Evolutionary conservation across 2,797 vertebrate species (phyloP).

Genomic region (Manis javanica): DNA sequence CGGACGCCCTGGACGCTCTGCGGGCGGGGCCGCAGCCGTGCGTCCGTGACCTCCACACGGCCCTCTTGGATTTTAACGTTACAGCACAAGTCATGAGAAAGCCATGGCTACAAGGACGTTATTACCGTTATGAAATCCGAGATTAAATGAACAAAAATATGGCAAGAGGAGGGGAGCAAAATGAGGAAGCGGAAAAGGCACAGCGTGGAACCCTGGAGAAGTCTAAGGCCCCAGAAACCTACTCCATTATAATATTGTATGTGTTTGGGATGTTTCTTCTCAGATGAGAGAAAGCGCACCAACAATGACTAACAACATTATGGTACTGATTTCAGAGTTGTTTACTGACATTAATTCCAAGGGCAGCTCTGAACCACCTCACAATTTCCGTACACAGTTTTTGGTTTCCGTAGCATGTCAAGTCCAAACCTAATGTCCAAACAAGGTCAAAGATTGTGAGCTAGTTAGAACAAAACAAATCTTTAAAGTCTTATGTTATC

Average conservation of each 20-base stretch:
- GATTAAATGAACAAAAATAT: neutral
- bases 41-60: slow-evolving; percentile 86
- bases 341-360: neutral
- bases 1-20: slow-evolving; percentile 87
- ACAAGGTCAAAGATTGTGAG: neutral
- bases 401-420: neutral
- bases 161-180: neutral
- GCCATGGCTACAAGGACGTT: too few species aligned
- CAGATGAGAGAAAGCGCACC: neutral
- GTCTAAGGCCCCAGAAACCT: neutral
- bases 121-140: neutral
- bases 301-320: neutral
- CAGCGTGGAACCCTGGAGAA: neutral
- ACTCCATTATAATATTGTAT: neutral
- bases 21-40: slow-evolving; percentile 88
- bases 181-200: neutral
- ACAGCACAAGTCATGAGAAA: too few species aligned
- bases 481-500: neutral
- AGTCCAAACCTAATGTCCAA: neutral
- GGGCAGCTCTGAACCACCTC: neutral
- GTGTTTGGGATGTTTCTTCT: neutral
- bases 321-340: neutral
- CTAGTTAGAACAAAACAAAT: slow-evolving; percentile 9
- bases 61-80: neutral
- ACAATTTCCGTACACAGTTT: neutral